Evolutionary conservation across 2,113 vertebrate species (phyloP).

Genomic region (Seriola quinqueradiata): DNA sequence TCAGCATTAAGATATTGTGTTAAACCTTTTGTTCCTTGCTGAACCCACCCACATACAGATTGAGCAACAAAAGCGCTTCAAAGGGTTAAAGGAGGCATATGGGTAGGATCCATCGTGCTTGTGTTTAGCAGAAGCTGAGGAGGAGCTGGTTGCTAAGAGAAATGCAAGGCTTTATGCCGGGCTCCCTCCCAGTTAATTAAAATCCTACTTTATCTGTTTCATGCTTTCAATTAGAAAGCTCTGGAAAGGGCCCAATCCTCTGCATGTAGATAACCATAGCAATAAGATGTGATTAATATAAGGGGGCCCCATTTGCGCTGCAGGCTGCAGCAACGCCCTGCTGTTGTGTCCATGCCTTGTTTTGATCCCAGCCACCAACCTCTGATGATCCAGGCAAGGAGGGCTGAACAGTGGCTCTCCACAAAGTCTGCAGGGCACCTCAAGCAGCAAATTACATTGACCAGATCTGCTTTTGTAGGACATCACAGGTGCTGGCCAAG

Average conservation of each 20-base stretch:
- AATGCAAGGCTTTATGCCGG: constrained; percentile 69
- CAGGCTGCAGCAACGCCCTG: constrained; percentile 55
- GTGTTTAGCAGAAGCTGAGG: constrained; percentile 73
- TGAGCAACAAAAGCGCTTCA: constrained; percentile 36
- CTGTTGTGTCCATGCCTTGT: constrained; percentile 57
- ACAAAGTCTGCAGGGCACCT: constrained; percentile 48
- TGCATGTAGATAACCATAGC: constrained; percentile 74
- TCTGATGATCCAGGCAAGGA: constrained; percentile 39
- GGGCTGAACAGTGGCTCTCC: background rate
- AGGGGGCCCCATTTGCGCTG: constrained; percentile 45
- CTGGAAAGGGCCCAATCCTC: constrained; percentile 73
- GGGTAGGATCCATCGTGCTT: constrained; percentile 59
- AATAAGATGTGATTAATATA: constrained; percentile 76
- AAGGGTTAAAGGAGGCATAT: constrained; percentile 62
- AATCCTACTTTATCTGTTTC: constrained; percentile 80
- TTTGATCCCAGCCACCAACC: constrained; percentile 46
- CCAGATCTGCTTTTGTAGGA: constrained; percentile 51
- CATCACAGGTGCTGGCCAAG: constrained; percentile 66
- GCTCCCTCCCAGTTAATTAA: constrained; percentile 81
- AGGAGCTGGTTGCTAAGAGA: constrained; percentile 79
- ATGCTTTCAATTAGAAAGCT: constrained; percentile 82
- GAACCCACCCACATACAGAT: constrained; percentile 11
- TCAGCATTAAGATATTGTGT: constrained; percentile 2
- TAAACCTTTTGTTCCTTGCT: constrained; percentile 35
- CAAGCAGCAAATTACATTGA: constrained; percentile 62